phyloP scores from a whole-genome alignment of 2,113 vertebrate species.

The Lophius piscatorius region DNA sequence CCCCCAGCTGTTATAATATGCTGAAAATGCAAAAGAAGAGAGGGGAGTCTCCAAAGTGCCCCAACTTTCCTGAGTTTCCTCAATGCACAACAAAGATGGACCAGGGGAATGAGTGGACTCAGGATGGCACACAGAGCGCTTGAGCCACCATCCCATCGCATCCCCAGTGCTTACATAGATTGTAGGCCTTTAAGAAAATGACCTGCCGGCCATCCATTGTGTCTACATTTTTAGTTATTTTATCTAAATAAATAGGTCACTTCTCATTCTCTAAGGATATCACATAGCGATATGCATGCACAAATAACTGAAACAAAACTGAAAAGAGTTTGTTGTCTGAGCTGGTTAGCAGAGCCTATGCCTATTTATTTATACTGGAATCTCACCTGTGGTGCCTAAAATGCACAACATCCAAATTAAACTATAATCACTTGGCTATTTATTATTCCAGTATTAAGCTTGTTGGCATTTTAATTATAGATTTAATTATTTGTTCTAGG shows the following conservation, averaged over 20 bases:
- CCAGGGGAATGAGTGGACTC: conserved; percentile 21
- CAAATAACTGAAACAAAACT: conserved; percentile 33
- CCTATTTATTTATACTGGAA: conserved; percentile 30
- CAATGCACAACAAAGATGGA: conserved; percentile 10
- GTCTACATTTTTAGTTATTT: conserved; percentile 15
- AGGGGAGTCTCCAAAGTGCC: conserved; percentile 30
- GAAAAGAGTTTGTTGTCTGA: conserved; percentile 32
- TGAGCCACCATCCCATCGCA: conserved; percentile 7
- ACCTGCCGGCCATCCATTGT: conserved; percentile 8
- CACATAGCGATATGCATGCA: conserved; percentile 19
- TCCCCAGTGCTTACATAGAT: background rate
- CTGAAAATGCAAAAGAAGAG: conserved; percentile 18
- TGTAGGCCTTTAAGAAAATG: conserved; percentile 21
- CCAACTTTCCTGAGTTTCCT: conserved; percentile 31
- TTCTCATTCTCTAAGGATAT: conserved; percentile 18
- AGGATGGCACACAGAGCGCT: conserved; percentile 3
- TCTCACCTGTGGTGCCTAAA: conserved; percentile 33
- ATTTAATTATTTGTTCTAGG: conserved; percentile 49
- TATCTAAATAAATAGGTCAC: conserved; percentile 9
- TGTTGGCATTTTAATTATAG: conserved; percentile 55
- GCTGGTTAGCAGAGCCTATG: conserved; percentile 11
- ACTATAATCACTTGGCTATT: conserved; percentile 47
- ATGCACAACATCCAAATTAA: conserved; percentile 50
- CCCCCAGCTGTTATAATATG: conserved; percentile 52
- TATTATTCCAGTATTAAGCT: conserved; percentile 48